Conservation (phyloP, 1,140 invertebrate species). For the Pachyrhynchus sulphureomaculatus region DNA sequence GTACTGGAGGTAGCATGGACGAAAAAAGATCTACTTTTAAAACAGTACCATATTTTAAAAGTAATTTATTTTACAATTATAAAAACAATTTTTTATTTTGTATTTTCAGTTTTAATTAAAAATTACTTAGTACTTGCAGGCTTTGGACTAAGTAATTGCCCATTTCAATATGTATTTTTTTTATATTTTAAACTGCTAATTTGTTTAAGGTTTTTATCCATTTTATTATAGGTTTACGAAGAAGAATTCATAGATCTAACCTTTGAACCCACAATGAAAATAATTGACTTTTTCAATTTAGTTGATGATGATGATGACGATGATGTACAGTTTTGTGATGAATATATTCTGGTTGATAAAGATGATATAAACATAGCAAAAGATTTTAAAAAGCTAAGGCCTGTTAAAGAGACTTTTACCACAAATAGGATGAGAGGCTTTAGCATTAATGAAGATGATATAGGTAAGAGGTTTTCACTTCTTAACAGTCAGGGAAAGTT, state of each 20-base stretch:
- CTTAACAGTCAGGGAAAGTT: too few species aligned
- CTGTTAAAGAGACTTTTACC: conserved; percentile 12
- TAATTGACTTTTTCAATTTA: conserved; percentile 27
- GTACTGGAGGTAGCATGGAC: too few species aligned
- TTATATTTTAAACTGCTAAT: too few species aligned
- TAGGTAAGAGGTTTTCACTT: too few species aligned
- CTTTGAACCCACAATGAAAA: conserved; percentile 11
- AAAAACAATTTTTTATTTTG: too few species aligned
- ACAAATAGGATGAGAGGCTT: conserved; percentile 25
- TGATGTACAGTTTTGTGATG: conserved; percentile 32
- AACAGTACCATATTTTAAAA: too few species aligned
- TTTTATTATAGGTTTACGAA: conserved; percentile 20
- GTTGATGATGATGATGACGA: conserved; percentile 27
- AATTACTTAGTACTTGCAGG: too few species aligned
- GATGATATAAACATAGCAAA: conserved; percentile 17
- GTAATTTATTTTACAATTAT: too few species aligned
- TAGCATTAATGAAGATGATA: conserved; percentile 22
- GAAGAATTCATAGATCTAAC: conserved; percentile 29
- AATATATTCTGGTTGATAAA: conserved; percentile 35
- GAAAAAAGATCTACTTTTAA: too few species aligned
- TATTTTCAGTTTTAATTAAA: too few species aligned
- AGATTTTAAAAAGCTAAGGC: conserved; percentile 4
- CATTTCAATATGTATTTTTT: too few species aligned
- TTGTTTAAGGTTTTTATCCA: neutral
- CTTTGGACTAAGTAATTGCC: too few species aligned